Evolutionary conservation across 2,888 invertebrate species (phyloP), one percentile per base, ranked within the genome.

Genomic region (Hydraecia micacea): DNA sequence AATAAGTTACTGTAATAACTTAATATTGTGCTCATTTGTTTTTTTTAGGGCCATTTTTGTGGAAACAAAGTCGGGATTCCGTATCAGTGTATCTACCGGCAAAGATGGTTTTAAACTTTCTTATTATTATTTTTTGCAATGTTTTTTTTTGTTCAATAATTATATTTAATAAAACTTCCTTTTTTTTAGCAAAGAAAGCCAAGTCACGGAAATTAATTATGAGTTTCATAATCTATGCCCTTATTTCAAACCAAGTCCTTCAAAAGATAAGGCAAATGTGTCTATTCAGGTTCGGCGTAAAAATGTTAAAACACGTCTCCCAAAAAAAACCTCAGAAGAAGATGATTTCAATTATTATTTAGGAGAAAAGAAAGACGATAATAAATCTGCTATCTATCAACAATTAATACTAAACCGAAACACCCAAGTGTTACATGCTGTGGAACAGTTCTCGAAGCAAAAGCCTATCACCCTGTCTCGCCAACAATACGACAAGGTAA

Each of bases 401-500:
- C 92, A 92, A 77, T 79, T 93, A 42, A 87, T 92, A 78, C 79
- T 92, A 2, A 94, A 93, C 77, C 90, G 92, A 69, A 94, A 95
- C 69, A 89, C 94, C 73, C 92, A 94, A 89, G 88, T 95, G 4
- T 93, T 93, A 73, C 84, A 3, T 94, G 58, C 93, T 93, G 84
- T 93, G 39, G 92, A 94, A 73, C 91, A 93, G 74, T 91, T 91
- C 74, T 87, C 90, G 21, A 94, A 93, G 81, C 91, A 92, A 70
- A 95, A 92, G 79, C 92, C 94, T 6, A 94, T 96, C 58, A 82
- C 92, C 46, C 86, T 96, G 28, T 91, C 95, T 2, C 90, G 91
- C 42, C 93, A 92, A 85, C 96, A 96, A 88, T 96, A 95, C 67
- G 87, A 91, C 2, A 95, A 93, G 91, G 91, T 96, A 7, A 96